Evolutionary conservation across 2,888 invertebrate genomes (phyloP).

Genomic region (Parnassius orleans): DNA sequence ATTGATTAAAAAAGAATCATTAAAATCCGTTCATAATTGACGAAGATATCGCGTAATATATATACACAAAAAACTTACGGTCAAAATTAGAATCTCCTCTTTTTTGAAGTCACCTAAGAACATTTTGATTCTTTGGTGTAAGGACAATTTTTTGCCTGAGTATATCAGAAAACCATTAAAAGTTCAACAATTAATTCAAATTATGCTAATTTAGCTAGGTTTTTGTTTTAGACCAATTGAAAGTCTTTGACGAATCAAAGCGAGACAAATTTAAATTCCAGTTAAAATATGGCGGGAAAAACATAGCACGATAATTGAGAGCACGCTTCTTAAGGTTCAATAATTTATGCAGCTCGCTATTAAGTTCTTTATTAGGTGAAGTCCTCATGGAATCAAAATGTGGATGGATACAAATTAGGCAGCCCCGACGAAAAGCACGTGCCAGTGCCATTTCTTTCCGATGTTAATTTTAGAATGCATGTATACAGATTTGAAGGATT

Average conservation of each 20-base stretch:
- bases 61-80: too few species aligned
- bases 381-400: constrained; percentile 2
- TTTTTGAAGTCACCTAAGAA: too few species aligned
- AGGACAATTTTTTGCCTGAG: constrained; percentile 12
- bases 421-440: not conserved
- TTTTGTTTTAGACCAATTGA: constrained; percentile 25
- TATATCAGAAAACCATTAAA: constrained; percentile 9
- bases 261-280: constrained; percentile 27
- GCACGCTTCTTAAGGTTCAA: constrained; percentile 8
- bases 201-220: constrained; percentile 26
- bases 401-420: constrained; percentile 14
- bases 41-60: too few species aligned
- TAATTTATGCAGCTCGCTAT: constrained; percentile 21
- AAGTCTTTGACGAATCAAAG: constrained; percentile 16
- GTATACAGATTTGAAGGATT: constrained; percentile 12
- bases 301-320: constrained; percentile 19
- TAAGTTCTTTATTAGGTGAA: constrained; percentile 23
- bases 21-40: too few species aligned
- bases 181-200: constrained; percentile 21
- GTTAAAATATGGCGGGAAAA: constrained; percentile 20
- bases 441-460: not conserved
- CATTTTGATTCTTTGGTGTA: not conserved
- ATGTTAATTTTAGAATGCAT: constrained; percentile 10
- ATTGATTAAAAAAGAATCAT: too few species aligned
- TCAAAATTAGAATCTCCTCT: too few species aligned